Percentiles rank a stretch among this genome's conserved stretches.
phyloP scores from a whole-genome alignment of 2,888 invertebrate species.

The Agriopis aurantiaria region DNA sequence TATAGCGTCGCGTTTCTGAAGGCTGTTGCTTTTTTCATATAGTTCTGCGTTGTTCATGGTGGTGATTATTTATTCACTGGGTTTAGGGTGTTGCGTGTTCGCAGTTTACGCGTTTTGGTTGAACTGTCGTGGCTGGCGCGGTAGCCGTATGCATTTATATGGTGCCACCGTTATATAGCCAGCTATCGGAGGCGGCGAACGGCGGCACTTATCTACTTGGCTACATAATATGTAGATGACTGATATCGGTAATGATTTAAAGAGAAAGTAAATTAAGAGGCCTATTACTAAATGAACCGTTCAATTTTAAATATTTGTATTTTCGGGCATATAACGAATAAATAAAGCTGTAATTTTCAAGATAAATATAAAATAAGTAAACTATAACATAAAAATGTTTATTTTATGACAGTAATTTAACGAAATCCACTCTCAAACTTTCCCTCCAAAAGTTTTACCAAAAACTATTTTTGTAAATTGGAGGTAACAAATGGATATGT shows the following conservation, averaged over 20 bases:
- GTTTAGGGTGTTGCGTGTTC: constrained; percentile 62
- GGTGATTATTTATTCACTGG: constrained; percentile 45
- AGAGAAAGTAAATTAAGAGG: constrained; percentile 17
- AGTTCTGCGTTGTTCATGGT: constrained; percentile 87
- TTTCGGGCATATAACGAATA: too few species aligned
- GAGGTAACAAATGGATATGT: too few species aligned
- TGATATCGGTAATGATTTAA: constrained; percentile 30
- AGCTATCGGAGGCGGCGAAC: too few species aligned
- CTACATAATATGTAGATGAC: constrained; percentile 4
- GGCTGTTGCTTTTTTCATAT: constrained; percentile 89
- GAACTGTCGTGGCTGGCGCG: constrained; percentile 67
- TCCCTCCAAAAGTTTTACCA: too few species aligned
- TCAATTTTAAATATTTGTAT: constrained; percentile 5
- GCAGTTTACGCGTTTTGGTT: constrained; percentile 72
- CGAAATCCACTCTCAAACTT: too few species aligned
- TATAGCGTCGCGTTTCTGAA: constrained; percentile 87
- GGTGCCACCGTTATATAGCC: too few species aligned
- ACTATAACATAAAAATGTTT: too few species aligned
- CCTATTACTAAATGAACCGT: constrained; percentile 10
- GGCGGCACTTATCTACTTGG: too few species aligned
- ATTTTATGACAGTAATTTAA: too few species aligned
- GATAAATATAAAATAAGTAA: too few species aligned
- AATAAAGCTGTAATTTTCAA: too few species aligned
- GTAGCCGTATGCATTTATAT: constrained; percentile 76
- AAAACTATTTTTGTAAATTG: background rate